Base-by-base conservation (phyloP, 2,797 vertebrate genomes). In the Antennarius maculatus region DNA sequence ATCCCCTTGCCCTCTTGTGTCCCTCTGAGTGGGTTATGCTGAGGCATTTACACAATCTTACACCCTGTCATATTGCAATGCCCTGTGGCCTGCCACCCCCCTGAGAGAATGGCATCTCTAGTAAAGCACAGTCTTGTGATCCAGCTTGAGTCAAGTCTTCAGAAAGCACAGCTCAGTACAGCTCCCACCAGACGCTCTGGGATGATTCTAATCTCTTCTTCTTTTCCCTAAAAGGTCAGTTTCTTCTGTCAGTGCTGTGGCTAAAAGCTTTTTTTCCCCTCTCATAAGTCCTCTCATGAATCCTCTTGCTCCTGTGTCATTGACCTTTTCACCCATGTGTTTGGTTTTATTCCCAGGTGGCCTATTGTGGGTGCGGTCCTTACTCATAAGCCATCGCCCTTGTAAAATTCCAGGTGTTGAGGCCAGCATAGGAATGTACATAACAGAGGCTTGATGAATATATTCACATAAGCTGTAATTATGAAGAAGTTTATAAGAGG, bases 91-190 rank as follows among this genome's bases (percentile, higher is more conserved):
- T 2, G 6, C 43, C 1, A 41, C 81, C 80, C 81, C 66, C 86
- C 83, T 55, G 53, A 79, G 85, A 84, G 86, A 90, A 88, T 82
- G 87, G 85, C 89, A 90, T 90, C 76, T 88, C 64, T 51, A 37
- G 69, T 60, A 59, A 80, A 75, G 54, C 66, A 60, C 76, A 74
- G 54, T 59, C 70, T 61, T 66, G 72, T 70, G 71, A 71, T 77
- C 68, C 62, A 60, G 72, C 49, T 42, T 62, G 71, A 78, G 71
- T 39, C 7, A 15, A 54, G 51, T 70, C 74, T 69, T 75, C 49
- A 77, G 54, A 76, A 59, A 75, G 31, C 61, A 65, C 23, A 65
- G 52, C 49, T 43, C 39, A 48, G 66, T 49, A 50, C 37, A 55
- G 29, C 53, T 76, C 47, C 37, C 37, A 42, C 17, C 41, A 74